These are phyloP conservation scores for Tenthredo distinguenda DNA, from an alignment of 2,888 invertebrate genomes.

Conservation along the genomic window DNA sequence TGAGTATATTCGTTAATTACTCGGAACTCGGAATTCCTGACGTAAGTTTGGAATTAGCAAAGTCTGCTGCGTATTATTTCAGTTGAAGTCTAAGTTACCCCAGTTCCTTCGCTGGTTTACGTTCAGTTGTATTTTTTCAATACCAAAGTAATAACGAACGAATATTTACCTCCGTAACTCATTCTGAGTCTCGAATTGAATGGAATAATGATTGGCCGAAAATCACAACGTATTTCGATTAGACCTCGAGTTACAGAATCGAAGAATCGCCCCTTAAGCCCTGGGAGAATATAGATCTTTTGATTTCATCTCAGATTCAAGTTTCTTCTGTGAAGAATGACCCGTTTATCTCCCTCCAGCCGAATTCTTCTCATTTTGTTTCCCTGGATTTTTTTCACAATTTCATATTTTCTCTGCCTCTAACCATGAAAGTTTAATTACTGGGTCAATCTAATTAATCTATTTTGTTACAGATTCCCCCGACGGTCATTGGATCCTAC, in stretches of 20 bases:
- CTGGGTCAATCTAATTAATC: neutral
- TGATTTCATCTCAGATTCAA: neutral
- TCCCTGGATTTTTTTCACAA: neutral
- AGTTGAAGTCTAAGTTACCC: neutral
- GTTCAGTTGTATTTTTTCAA: neutral
- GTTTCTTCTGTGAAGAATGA: neutral
- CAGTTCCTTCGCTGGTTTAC: neutral
- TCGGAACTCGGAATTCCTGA: neutral
- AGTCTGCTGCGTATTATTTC: slow-evolving; percentile 3
- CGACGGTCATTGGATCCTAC: neutral
- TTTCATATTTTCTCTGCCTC: neutral
- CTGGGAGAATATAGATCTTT: neutral
- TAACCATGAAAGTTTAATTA: neutral
- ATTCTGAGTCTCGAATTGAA: neutral
- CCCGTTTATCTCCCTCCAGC: neutral
- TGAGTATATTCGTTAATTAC: slow-evolving; percentile 8
- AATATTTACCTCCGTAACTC: neutral
- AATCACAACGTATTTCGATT: neutral
- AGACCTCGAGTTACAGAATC: neutral
- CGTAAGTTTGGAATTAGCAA: neutral
- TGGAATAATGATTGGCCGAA: neutral
- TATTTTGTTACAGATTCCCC: neutral
- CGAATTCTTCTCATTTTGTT: neutral
- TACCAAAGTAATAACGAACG: neutral
- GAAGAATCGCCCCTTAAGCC: neutral